Evolutionary conservation across 2,797 vertebrate genomes (phyloP).

Genomic region (Huso huso): DNA sequence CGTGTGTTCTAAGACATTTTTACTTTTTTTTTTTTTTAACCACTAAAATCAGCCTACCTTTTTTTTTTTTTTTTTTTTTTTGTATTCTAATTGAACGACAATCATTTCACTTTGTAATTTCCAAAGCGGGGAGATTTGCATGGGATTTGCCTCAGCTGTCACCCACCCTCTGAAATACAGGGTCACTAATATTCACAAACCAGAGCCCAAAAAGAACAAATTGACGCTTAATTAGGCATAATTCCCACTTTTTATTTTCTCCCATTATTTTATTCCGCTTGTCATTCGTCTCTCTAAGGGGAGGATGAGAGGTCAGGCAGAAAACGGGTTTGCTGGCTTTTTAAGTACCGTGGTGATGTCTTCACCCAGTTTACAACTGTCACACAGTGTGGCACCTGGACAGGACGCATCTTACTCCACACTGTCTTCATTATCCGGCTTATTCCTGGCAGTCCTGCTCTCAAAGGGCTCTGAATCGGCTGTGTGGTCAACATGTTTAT

Average conservation of each 20-base stretch:
- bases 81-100: no score
- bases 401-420: constrained; percentile 15
- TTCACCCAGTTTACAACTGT: constrained; percentile 5
- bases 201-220: constrained; percentile 27
- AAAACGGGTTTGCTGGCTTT: background rate
- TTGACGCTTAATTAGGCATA: constrained; percentile 52
- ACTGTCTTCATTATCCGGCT: constrained; percentile 23
- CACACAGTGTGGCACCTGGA: constrained; percentile 34
- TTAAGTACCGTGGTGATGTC: constrained; percentile 31
- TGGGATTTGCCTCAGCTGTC: no score
- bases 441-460: background rate
- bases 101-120: no score
- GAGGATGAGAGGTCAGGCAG: constrained; percentile 17
- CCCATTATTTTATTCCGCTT: constrained; percentile 42
- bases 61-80: no score
- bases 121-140: no score
- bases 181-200: constrained; percentile 23
- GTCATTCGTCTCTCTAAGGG: constrained; percentile 32
- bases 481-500: constrained; percentile 34
- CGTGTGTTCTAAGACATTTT: no score
- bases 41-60: no score
- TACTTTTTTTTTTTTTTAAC: no score
- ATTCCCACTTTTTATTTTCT: constrained; percentile 24
- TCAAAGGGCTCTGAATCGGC: constrained; percentile 9
- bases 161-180: no score